phyloP scores from a whole-genome alignment of 2,888 invertebrate genomes.

The Myopa tessellatipennis region DNA sequence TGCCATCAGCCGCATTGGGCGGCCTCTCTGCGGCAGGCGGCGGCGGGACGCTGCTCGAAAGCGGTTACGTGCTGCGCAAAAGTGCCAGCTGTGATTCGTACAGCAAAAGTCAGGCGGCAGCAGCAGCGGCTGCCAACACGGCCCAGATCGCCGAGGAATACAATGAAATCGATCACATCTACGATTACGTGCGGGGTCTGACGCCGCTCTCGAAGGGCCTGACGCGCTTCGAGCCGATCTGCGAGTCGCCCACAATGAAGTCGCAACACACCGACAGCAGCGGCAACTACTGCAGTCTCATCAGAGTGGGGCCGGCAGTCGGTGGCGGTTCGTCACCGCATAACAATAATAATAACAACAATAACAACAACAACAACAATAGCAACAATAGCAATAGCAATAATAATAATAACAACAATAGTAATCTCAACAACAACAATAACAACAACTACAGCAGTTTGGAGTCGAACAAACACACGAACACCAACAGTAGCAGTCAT shows the following conservation, averaged over 20 bases:
- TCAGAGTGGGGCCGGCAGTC: constrained; percentile 60
- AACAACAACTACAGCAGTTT: constrained; percentile 66
- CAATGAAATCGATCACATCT: constrained; percentile 96
- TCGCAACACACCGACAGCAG: constrained; percentile 67
- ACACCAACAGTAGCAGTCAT: constrained; percentile 59
- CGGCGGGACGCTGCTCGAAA: constrained; percentile 54
- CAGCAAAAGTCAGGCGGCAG: constrained; percentile 62
- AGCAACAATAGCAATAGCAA: constrained; percentile 59
- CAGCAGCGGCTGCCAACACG: constrained; percentile 62
- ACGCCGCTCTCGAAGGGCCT: constrained; percentile 86
- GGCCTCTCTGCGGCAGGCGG: constrained; percentile 44
- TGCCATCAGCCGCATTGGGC: constrained; percentile 62
- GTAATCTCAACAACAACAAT: constrained; percentile 51
- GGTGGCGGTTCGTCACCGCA: constrained; percentile 37
- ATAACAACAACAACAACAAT: constrained; percentile 62
- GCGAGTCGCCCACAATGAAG: constrained; percentile 68
- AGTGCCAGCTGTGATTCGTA: constrained; percentile 82
- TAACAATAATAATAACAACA: constrained; percentile 54
- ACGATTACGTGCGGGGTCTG: constrained; percentile 93
- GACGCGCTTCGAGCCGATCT: constrained; percentile 69
- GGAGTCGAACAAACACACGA: constrained; percentile 65
- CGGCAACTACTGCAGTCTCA: constrained; percentile 68
- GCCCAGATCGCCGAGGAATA: constrained; percentile 83
- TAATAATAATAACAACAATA: constrained; percentile 53
- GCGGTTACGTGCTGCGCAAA: constrained; percentile 78